These are phyloP conservation scores for Asarcornis scutulata DNA, from an alignment of 2,113 vertebrate species.

Conservation along the genomic window DNA sequence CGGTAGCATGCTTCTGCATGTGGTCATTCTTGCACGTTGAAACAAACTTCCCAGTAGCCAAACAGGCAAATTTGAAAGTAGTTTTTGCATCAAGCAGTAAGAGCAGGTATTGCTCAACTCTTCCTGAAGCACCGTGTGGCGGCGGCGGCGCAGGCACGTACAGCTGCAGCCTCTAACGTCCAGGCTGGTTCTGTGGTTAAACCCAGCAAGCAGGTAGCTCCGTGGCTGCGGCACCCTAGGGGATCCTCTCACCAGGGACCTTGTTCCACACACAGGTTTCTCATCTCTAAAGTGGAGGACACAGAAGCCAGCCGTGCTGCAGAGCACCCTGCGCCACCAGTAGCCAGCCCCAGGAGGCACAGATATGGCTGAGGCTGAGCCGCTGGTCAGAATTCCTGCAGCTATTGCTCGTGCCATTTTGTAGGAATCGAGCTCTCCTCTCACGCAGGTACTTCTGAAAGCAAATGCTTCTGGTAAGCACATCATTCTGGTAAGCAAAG, in stretches of 20 bases:
- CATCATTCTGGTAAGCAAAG: not conserved
- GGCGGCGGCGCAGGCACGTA: accelerated
- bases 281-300: accelerated
- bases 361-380: not conserved
- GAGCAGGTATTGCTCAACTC: accelerated
- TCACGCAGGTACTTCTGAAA: not conserved
- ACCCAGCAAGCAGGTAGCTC: accelerated
- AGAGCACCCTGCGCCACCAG: not conserved
- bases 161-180: not conserved
- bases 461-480: not conserved
- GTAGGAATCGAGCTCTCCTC: not conserved
- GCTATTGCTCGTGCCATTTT: not conserved
- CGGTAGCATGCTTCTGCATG: not conserved
- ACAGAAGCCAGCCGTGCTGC: not conserved
- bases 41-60: not conserved
- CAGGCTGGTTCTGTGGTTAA: not conserved
- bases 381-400: not conserved
- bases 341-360: accelerated
- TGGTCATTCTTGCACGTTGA: accelerated
- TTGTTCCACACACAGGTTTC: not conserved
- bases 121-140: not conserved
- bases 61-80: not conserved
- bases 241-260: accelerated
- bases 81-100: not conserved
- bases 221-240: accelerated